Percentiles rank a stretch among this genome's conserved stretches.
phyloP scores from a whole-genome alignment of 1,140 invertebrate species.

The Drosophila ironensis region DNA sequence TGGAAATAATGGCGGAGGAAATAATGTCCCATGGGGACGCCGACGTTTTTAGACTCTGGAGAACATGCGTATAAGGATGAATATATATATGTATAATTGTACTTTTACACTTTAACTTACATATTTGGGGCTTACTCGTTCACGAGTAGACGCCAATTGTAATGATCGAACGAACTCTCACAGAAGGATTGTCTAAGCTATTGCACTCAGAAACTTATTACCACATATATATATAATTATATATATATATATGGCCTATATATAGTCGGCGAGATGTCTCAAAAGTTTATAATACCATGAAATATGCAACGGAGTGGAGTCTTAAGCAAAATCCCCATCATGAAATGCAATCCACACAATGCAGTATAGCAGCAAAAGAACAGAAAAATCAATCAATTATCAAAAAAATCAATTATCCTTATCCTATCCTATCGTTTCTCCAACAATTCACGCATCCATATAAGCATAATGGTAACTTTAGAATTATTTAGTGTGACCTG shows the following conservation, averaged over 20 bases:
- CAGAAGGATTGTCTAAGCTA: constrained; percentile 9
- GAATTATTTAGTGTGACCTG: constrained; percentile 29
- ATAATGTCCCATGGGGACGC: constrained; percentile 80
- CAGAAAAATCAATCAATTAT: background rate
- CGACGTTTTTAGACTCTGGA: constrained; percentile 72
- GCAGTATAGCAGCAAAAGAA: background rate
- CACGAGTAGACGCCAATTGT: background rate
- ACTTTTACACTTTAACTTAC: constrained; percentile 13
- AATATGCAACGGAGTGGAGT: background rate
- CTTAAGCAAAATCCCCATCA: background rate
- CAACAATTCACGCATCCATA: constrained; percentile 27
- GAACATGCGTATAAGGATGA: constrained; percentile 4
- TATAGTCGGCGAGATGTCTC: no score
- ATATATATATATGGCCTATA: no score
- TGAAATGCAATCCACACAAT: background rate
- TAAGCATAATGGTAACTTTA: constrained; percentile 41
- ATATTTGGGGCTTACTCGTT: constrained; percentile 20
- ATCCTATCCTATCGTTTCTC: background rate
- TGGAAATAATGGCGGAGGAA: constrained; percentile 73
- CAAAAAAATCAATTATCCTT: background rate
- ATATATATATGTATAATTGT: no score
- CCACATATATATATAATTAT: constrained; percentile 33
- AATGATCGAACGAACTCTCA: constrained; percentile 2
- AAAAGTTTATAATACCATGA: constrained; percentile 12
- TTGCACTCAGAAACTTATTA: constrained; percentile 14